Percentiles rank a stretch among this genome's conserved stretches.
Evolutionary conservation across 2,797 vertebrate genomes (phyloP).

Genomic region (Sebastes jordani): DNA sequence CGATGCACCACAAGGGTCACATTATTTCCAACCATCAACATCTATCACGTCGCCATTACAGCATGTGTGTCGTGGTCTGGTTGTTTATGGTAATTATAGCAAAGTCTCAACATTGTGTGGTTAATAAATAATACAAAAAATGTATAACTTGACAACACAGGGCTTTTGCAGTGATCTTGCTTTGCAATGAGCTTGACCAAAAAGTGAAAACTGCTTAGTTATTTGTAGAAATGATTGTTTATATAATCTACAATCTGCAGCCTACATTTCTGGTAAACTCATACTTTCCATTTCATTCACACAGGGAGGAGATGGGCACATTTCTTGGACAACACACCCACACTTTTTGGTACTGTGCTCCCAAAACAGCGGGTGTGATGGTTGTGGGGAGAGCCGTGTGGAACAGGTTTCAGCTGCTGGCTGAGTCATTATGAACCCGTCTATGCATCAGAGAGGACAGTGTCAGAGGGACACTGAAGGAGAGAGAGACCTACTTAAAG

Average conservation of each 20-base stretch:
- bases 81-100: not conserved
- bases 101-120: not conserved
- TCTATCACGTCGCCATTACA: no score
- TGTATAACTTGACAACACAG: not conserved
- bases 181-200: not conserved
- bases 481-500: constrained; percentile 40
- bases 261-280: constrained; percentile 75
- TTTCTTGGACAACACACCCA: constrained; percentile 76
- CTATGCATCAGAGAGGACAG: constrained; percentile 60
- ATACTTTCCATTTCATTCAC: constrained; percentile 74
- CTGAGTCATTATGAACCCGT: constrained; percentile 70
- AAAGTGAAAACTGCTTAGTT: constrained; percentile 43
- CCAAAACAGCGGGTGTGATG: constrained; percentile 60
- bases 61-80: not conserved
- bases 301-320: constrained; percentile 67
- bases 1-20: no score
- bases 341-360: constrained; percentile 61
- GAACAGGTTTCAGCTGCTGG: constrained; percentile 46
- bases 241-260: constrained; percentile 49
- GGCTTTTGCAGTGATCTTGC: not conserved
- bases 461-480: constrained; percentile 42
- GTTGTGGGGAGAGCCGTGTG: constrained; percentile 54
- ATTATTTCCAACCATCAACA: no score
- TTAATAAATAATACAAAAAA: not conserved
- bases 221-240: constrained; percentile 44